Base-by-base conservation (phyloP, 1,140 invertebrate species). In the Drosophila albomicans region DNA sequence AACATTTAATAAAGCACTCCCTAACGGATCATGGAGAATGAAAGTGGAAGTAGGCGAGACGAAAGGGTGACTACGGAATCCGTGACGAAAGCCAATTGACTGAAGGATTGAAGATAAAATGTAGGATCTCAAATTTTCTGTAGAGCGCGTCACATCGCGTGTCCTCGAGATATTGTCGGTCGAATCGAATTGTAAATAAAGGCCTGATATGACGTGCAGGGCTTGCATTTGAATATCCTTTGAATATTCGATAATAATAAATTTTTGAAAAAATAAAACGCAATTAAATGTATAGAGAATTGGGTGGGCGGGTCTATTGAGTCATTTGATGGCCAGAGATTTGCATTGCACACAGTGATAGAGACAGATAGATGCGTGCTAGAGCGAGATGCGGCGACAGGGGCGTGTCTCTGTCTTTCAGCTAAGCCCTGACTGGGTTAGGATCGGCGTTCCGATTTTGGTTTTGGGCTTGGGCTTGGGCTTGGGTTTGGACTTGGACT, bases 261-360 rank as follows among this genome's bases (percentile, higher is more conserved):
- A 82, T 88, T 84, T 88, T 72, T 82, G 84, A 81, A 87, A 89
- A 13, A 89, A 78, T 78, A 85, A 87, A 89, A 87, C 82, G 82
- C 80, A 87, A 87, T 87, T 87, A 88, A 87, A 87, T 88, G 69
- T 66, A 65, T 70, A 70, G 61, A 49, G 46, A 79, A 76, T 82
- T 72, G 82, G 61, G 68, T 64, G 68, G 79, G 78, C 61, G 46
- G 59, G 43, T 32, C 61, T 82, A 86, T 87, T 82, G 82, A 88
- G 85, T 87, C 84, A 87, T 86, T 82, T 82, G 58, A 79, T 68
- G 78, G 70, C 78, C 77, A 74, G 64, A 72, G 78, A 78, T 79
- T 80, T 80, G 78, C 75, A 80, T 57, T 74, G 70, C 68, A 71
- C 35, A 67, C 38, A 61, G 59, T 49, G 28, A 15, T 49, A 66